Conservation (phyloP, 2,888 invertebrate genomes). For the Eristalinus aeneus region DNA sequence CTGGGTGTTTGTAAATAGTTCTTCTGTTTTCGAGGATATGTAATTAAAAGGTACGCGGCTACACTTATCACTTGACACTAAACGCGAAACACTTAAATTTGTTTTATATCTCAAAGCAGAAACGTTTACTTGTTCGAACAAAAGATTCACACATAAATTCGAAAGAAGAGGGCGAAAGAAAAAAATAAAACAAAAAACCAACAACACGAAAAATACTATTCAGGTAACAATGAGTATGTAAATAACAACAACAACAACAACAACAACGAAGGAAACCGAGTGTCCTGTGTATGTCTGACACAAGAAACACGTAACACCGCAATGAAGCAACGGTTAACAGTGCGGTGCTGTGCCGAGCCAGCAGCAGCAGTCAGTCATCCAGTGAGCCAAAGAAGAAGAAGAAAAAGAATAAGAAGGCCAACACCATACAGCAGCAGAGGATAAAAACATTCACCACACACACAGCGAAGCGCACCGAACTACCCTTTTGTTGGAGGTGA, state of each 20-base stretch:
- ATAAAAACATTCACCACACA: slow-evolving; percentile 56
- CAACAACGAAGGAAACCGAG: slow-evolving; percentile 69
- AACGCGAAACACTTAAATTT: slow-evolving; percentile 35
- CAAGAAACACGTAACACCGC: slow-evolving; percentile 81
- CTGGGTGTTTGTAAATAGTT: slow-evolving; percentile 4
- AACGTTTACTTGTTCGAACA: slow-evolving; percentile 30
- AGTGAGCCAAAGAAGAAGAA: slow-evolving; percentile 9
- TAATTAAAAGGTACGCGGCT: slow-evolving; percentile 53
- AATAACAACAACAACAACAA: slow-evolving; percentile 64
- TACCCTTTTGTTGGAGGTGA: slow-evolving; percentile 68
- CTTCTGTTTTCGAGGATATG: slow-evolving; percentile 31
- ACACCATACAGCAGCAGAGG: not conserved
- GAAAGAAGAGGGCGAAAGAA: not conserved
- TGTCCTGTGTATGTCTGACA: slow-evolving; percentile 76
- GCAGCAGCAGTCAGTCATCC: slow-evolving; percentile 18
- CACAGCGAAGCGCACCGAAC: slow-evolving; percentile 10
- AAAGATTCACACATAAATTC: slow-evolving; percentile 57
- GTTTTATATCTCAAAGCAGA: not conserved
- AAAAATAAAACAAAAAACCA: not conserved
- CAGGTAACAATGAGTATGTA: slow-evolving; percentile 63
- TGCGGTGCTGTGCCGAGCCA: slow-evolving; percentile 67
- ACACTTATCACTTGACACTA: not conserved
- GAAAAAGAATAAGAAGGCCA: slow-evolving; percentile 3
- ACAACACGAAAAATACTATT: slow-evolving; percentile 6
- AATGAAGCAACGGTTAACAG: slow-evolving; percentile 78